Evolutionary conservation across 2,797 vertebrate genomes (phyloP), one percentile per base, ranked within the genome.

Genomic region (Diglossa cyanea): DNA sequence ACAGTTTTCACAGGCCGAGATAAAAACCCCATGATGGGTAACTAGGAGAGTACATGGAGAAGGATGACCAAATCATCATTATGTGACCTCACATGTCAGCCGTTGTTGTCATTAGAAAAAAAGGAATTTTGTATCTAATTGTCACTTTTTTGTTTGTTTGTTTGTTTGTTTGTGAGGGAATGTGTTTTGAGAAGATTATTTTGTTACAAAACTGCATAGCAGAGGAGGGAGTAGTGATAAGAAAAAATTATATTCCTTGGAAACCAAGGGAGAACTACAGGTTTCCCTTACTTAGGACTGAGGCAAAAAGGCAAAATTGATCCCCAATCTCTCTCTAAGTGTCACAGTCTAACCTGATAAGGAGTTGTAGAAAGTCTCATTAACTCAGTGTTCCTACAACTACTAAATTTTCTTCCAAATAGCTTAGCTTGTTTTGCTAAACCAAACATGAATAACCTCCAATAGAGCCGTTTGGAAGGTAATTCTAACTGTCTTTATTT

Each of bases 321-420:
- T 91, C 79, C 68, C 76, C 1, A 2, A 5, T 93, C 70, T 93
- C 55, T 51, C 44, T 66, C 33, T 66, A 57, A 77, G 54, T 86
- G 55, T 62, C 42, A 58, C 68, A 85, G 62, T 60, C 76, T 90
- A 95, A 89, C 76, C 73, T 73, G 62, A 74, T 88, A 78, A 91
- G 63, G 78, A 91, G 14, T 90, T 90, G 76, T 70, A 88, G 42
- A 88, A 94, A 86, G 87, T 93, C 76, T 95, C 76, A 86, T 96
- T 95, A 95, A 75, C 51, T 78, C 82, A 73, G 60, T 78, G 60
- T 54, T 94, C 23, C 40, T 90, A 47, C 16, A 23, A 63, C 79
- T 93, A 88, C 90, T 90, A 95, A 81, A 87, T 90, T 96, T 94
- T 93, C 93, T 94, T 90, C 62, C 63, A 95, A 96, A 94, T 91